Evolutionary conservation across 1,140 invertebrate genomes (phyloP).

Genomic region (Belonocnema kinseyi): DNA sequence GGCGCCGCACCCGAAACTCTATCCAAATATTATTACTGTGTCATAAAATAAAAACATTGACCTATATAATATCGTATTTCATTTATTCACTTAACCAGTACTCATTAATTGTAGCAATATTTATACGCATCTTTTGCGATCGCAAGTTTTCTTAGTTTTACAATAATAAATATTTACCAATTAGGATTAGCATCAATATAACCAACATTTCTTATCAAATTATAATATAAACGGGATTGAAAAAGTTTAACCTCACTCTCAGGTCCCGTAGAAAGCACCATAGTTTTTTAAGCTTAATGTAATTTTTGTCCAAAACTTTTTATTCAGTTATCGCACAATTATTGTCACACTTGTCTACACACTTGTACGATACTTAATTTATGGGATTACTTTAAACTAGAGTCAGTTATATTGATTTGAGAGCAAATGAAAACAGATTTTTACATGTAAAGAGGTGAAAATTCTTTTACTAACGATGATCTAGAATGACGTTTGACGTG

Average conservation of each 20-base stretch:
- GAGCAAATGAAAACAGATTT: background rate
- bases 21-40: slow-evolving; percentile 41
- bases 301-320: background rate
- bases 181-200: background rate
- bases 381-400: background rate
- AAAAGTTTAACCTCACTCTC: background rate
- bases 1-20: slow-evolving; percentile 55
- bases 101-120: too few species aligned
- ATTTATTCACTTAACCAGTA: background rate
- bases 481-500: slow-evolving; percentile 66
- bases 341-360: background rate
- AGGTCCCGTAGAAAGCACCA: background rate
- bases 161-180: too few species aligned
- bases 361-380: background rate
- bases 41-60: slow-evolving; percentile 36
- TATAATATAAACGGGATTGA: background rate
- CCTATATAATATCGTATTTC: slow-evolving; percentile 1
- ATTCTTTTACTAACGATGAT: slow-evolving; percentile 41
- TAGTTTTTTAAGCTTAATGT: background rate
- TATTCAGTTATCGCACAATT: slow-evolving; percentile 10
- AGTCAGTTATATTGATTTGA: slow-evolving; percentile 11
- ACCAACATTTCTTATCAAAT: background rate
- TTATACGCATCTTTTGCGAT: too few species aligned
- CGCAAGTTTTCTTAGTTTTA: too few species aligned
- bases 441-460: background rate